Conservation (phyloP, 2,888 invertebrate genomes). For the Aphodius granarius region DNA sequence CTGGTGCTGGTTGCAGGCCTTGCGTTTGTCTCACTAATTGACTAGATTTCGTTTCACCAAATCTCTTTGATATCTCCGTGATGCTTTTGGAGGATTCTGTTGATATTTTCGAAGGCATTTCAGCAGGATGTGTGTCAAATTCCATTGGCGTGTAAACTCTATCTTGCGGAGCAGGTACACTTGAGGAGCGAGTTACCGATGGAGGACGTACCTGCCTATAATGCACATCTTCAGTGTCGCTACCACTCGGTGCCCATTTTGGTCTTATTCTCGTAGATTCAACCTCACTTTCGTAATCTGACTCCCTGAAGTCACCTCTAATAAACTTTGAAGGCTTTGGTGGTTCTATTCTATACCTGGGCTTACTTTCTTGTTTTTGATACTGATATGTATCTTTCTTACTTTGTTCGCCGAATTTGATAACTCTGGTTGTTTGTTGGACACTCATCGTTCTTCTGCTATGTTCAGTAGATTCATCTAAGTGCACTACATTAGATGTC, state of each 20-base stretch:
- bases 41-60: constrained; percentile 41
- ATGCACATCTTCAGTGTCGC: constrained; percentile 60
- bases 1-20: constrained; percentile 59
- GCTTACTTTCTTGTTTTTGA: constrained; percentile 9
- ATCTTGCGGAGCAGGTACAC: constrained; percentile 56
- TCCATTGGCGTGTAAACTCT: constrained; percentile 64
- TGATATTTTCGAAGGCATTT: constrained; percentile 52
- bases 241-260: constrained; percentile 66
- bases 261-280: constrained; percentile 63
- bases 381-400: constrained; percentile 46
- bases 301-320: constrained; percentile 66
- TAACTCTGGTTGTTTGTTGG: constrained; percentile 69
- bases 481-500: constrained; percentile 69
- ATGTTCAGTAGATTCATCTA: constrained; percentile 69
- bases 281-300: constrained; percentile 71
- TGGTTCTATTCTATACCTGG: constrained; percentile 51
- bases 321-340: constrained; percentile 67
- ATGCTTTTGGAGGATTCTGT: constrained; percentile 23
- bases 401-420: constrained; percentile 64
- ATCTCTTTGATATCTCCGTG: constrained; percentile 38
- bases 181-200: constrained; percentile 54
- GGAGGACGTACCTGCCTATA: constrained; percentile 67
- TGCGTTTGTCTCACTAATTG: constrained; percentile 41
- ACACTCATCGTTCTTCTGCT: constrained; percentile 67
- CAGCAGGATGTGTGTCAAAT: constrained; percentile 60